A percentile compares a stretch with the other conserved stretches of the same genome.
phyloP scores from a whole-genome alignment of 2,113 vertebrate species.

The Pollachius pollachius region DNA sequence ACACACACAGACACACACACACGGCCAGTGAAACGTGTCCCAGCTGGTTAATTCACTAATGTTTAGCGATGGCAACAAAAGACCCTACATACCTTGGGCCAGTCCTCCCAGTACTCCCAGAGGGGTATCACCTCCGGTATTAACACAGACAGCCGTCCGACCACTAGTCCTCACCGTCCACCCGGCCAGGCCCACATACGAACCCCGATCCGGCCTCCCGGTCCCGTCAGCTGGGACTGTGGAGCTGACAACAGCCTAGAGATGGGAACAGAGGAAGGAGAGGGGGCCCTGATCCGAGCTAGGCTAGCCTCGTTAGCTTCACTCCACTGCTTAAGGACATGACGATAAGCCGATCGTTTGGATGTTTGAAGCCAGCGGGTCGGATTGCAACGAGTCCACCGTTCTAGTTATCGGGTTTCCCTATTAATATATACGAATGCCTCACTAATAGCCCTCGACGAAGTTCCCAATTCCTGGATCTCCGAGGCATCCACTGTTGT shows the following conservation, averaged over 20 bases:
- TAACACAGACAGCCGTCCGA: slow-evolving; percentile 5
- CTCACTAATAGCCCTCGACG: slow-evolving; percentile 64
- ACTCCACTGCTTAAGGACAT: slow-evolving; percentile 46
- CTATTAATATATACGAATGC: slow-evolving; percentile 33
- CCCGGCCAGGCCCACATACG: slow-evolving; percentile 38
- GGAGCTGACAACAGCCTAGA: slow-evolving; percentile 69
- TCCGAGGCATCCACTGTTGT: slow-evolving; percentile 71
- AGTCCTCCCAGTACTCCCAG: slow-evolving; percentile 53
- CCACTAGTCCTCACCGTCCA: slow-evolving; percentile 9
- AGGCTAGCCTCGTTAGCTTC: slow-evolving; percentile 63
- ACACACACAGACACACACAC: too few species aligned
- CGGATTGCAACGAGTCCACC: background rate
- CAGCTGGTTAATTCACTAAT: slow-evolving; percentile 12
- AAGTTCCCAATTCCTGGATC: slow-evolving; percentile 77
- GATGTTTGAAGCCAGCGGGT: background rate
- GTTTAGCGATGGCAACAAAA: slow-evolving; percentile 65
- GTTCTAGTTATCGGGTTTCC: slow-evolving; percentile 9
- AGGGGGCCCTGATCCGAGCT: slow-evolving; percentile 58
- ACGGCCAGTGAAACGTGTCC: too few species aligned
- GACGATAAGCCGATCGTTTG: slow-evolving; percentile 38
- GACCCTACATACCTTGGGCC: slow-evolving; percentile 60
- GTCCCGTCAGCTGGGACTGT: slow-evolving; percentile 45
- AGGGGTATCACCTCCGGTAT: slow-evolving; percentile 14
- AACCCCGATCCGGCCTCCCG: slow-evolving; percentile 40
- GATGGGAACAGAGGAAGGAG: slow-evolving; percentile 53